Conservation (phyloP, 2,888 invertebrate genomes). For the Podotricha telesiphe region DNA sequence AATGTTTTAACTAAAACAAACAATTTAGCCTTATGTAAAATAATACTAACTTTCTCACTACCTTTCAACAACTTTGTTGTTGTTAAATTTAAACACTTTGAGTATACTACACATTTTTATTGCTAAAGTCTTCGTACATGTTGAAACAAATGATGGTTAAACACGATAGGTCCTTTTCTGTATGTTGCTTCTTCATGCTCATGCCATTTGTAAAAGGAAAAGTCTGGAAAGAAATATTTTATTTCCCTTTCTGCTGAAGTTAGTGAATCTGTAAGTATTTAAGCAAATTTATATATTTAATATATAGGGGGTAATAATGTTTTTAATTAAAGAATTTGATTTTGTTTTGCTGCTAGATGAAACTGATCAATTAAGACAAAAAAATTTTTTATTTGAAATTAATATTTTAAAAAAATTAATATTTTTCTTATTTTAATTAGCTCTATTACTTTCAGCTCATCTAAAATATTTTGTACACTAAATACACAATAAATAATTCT, state of each 20-base stretch:
- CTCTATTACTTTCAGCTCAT: too few relatives aligned
- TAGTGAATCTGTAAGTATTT: constrained; percentile 86
- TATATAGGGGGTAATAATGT: too few relatives aligned
- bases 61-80: background rate
- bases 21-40: constrained; percentile 4
- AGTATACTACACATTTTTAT: background rate
- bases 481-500: too few relatives aligned
- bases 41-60: constrained; percentile 10
- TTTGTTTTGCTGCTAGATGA: too few relatives aligned
- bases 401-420: too few relatives aligned
- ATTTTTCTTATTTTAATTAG: too few relatives aligned
- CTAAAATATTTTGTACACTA: too few relatives aligned
- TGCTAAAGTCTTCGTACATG: constrained; percentile 74
- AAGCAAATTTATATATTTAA: background rate
- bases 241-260: constrained; percentile 91
- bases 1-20: background rate
- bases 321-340: too few relatives aligned
- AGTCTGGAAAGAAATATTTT: constrained; percentile 92
- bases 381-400: too few relatives aligned
- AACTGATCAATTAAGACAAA: too few relatives aligned
- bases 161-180: constrained; percentile 77
- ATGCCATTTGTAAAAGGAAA: constrained; percentile 87
- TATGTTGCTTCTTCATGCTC: constrained; percentile 78
- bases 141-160: constrained; percentile 80
- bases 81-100: background rate